phyloP scores from a whole-genome alignment of 2,888 invertebrate genomes.

The Apotomis capreana region DNA sequence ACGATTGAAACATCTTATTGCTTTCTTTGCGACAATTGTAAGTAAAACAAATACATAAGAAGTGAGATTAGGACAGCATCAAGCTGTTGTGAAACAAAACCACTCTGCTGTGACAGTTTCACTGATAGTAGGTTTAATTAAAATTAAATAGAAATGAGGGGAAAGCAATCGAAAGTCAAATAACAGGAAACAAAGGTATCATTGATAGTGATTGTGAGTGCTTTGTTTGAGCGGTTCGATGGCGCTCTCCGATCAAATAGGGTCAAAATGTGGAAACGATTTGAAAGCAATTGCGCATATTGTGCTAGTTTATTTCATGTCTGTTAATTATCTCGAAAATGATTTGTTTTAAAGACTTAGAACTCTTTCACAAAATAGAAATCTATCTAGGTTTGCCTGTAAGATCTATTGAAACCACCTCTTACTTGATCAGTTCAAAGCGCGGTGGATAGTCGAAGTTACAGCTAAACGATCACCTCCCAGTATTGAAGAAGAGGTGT shows the following conservation, averaged over 20 bases:
- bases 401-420: too few species aligned
- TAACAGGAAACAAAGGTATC: conserved; percentile 31
- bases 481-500: too few species aligned
- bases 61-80: background rate
- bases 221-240: conserved; percentile 25
- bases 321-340: too few species aligned
- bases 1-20: too few species aligned
- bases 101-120: conserved; percentile 12
- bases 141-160: conserved; percentile 11
- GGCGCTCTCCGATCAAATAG: conserved; percentile 9
- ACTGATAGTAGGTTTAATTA: conserved; percentile 6
- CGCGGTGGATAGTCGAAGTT: too few species aligned
- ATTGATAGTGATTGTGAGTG: conserved; percentile 25
- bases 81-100: background rate
- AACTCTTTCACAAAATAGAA: too few species aligned
- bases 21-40: too few species aligned
- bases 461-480: too few species aligned
- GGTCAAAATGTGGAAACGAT: background rate
- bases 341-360: too few species aligned
- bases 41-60: background rate
- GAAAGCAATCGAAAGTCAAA: conserved; percentile 24
- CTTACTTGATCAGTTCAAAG: too few species aligned
- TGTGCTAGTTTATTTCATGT: too few species aligned
- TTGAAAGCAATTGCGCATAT: background rate
- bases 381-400: too few species aligned